Conservation (phyloP, 2,888 invertebrate species). For the Eristalis pertinax region DNA sequence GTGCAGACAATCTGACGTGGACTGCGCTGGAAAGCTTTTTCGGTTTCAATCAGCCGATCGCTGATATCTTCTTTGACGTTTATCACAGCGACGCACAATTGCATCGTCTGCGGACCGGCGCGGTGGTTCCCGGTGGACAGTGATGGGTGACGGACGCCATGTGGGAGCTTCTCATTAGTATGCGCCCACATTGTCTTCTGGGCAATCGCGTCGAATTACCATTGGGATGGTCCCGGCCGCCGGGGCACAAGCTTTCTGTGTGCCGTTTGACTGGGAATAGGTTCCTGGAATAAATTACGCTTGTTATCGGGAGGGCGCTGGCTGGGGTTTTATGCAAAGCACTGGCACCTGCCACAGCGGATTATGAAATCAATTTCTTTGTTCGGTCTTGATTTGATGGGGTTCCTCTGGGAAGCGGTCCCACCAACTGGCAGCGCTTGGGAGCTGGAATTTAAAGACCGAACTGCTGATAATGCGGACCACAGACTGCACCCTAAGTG, state of each 20-base stretch:
- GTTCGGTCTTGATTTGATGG: constrained; percentile 12
- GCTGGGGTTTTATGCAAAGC: constrained; percentile 33
- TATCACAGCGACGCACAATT: constrained; percentile 33
- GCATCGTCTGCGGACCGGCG: background rate
- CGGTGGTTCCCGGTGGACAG: background rate
- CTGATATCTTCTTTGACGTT: constrained; percentile 65
- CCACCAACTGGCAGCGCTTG: constrained; percentile 29
- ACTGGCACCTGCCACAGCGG: constrained; percentile 53
- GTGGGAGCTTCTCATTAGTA: constrained; percentile 55
- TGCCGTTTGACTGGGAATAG: constrained; percentile 40
- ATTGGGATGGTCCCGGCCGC: background rate
- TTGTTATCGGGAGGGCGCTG: constrained; percentile 13
- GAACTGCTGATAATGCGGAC: background rate
- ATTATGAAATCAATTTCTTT: constrained; percentile 62
- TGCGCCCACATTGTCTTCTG: constrained; percentile 33
- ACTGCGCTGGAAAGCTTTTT: constrained; percentile 59
- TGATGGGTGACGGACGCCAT: constrained; percentile 5
- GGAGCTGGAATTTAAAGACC: constrained; percentile 19
- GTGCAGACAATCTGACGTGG: constrained; percentile 23
- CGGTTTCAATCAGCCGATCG: constrained; percentile 56
- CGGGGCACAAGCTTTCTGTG: constrained; percentile 20
- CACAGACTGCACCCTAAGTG: constrained; percentile 1
- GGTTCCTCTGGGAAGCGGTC: constrained; percentile 21
- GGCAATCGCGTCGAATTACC: constrained; percentile 49
- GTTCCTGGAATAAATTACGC: constrained; percentile 52